A percentile compares a stretch with the other conserved stretches of the same genome.
Evolutionary conservation across 2,797 vertebrate species (phyloP).

Genomic region (Pseudotriccus pelzelni): DNA sequence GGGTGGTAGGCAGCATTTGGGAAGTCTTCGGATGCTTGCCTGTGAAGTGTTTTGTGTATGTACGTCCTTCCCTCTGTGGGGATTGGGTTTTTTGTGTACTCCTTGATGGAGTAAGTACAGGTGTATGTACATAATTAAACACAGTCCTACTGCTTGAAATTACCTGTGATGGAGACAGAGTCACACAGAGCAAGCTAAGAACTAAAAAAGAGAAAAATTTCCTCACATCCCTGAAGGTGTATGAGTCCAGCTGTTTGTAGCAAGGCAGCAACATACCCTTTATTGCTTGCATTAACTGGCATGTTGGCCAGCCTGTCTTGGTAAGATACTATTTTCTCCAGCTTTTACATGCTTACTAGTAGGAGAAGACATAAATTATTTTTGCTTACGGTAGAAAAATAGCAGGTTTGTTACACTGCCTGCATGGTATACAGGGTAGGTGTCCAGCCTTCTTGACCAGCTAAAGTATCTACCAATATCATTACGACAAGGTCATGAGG

Average conservation of each 20-base stretch:
- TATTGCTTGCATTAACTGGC: not conserved
- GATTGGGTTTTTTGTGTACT: not conserved
- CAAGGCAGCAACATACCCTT: not conserved
- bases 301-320: not conserved
- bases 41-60: not conserved
- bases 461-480: not conserved
- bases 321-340: not conserved
- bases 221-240: not conserved
- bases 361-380: not conserved
- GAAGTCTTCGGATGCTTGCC: not conserved
- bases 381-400: not conserved
- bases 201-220: not conserved
- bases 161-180: not conserved
- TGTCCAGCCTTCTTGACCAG: not conserved
- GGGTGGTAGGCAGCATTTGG: not conserved
- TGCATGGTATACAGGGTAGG: not conserved
- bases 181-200: not conserved
- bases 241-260: not conserved
- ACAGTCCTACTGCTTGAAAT: not conserved
- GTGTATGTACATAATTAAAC: not conserved
- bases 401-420: not conserved
- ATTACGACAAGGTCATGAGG: not conserved
- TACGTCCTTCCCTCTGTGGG: not conserved
- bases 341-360: not conserved
- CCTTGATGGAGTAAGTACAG: not conserved